Conservation (phyloP, 2,888 invertebrate genomes). For the Cremastinae sp. region DNA sequence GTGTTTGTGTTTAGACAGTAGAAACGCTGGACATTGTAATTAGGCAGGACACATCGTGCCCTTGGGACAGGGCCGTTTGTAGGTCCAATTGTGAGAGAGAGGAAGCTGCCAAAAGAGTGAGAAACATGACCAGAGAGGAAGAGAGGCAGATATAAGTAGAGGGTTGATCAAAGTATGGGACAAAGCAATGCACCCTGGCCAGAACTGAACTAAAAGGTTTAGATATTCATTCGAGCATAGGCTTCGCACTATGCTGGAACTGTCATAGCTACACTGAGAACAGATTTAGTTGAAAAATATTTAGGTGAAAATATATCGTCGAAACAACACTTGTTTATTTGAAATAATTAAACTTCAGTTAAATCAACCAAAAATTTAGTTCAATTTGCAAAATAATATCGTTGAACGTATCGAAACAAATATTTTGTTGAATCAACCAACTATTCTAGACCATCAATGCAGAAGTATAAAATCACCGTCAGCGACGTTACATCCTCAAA, state of each 20-base stretch:
- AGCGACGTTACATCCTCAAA: conserved; percentile 44
- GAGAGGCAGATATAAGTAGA: neutral
- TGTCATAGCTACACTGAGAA: too few relatives aligned
- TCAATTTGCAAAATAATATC: too few relatives aligned
- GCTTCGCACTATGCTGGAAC: too few relatives aligned
- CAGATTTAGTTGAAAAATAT: too few relatives aligned
- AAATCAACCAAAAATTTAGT: too few relatives aligned
- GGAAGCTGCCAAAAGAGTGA: neutral
- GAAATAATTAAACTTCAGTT: too few relatives aligned
- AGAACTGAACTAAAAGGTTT: conserved; percentile 18
- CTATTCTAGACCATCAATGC: too few relatives aligned
- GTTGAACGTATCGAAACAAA: too few relatives aligned
- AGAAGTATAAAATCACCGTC: too few relatives aligned
- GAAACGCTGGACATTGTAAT: conserved; percentile 79
- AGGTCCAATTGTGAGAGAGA: conserved; percentile 14
- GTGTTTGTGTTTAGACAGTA: conserved; percentile 77
- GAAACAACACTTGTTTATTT: too few relatives aligned
- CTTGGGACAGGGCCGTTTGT: conserved; percentile 70
- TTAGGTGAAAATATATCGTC: too few relatives aligned
- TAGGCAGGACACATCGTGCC: conserved; percentile 79
- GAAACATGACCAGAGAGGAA: conserved; percentile 38
- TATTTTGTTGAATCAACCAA: too few relatives aligned
- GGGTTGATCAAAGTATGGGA: conserved; percentile 51
- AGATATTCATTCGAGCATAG: conserved; percentile 22
- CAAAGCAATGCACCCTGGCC: conserved; percentile 25